Base-by-base conservation (phyloP, 1,140 invertebrate species). In the Drosophila lacertosa region DNA sequence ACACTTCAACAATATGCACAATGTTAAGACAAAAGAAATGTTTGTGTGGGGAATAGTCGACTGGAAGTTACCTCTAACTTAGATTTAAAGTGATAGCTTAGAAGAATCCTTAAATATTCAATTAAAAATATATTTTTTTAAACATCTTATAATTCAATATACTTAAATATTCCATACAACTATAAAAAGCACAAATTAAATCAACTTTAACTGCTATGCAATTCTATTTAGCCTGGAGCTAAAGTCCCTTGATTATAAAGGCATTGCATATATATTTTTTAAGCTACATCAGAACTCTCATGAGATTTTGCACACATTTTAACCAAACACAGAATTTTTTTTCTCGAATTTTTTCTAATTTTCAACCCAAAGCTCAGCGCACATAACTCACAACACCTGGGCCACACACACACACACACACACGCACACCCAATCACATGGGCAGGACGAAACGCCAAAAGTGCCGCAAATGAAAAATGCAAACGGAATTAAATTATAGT, bases 391-490 rank as follows among this genome's bases (percentile, higher is more conserved):
- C 62, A 86, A 88, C 81, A 84, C 81, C 81, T 84, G 81, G 42
- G 50, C 51, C 13, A 37, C 35, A 47, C 37, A 35, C 50, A 35
- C 26, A 15, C 48, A n/a, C 24, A 32, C 24, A 32, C 18, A 53
- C 33, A 48, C 44, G 20, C 32, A 44, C 37, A 32, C 39, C 9
- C 35, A 42, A 15, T 40, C 20, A 47, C 50, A 42, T 39, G 50
- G 55, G 51, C 39, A 54, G 58, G 39, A 50, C 57, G 77, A 80
- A 82, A 66, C 78, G 81, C 81, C 81, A 66, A 88, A 88, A 88
- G 82, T 88, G 82, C 82, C 77, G 82, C 82, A 88, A 88, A 88
- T 88, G 82, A 88, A 88, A 88, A 88, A 88, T 88, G 82, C 82
- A 88, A 80, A 79, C 82, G 71, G 74, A 88, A 88, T 88, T 88